Percentiles rank a stretch among this genome's conserved stretches.
Evolutionary conservation across 2,113 vertebrate genomes (phyloP).

Genomic region (Atherinomorus stipes): DNA sequence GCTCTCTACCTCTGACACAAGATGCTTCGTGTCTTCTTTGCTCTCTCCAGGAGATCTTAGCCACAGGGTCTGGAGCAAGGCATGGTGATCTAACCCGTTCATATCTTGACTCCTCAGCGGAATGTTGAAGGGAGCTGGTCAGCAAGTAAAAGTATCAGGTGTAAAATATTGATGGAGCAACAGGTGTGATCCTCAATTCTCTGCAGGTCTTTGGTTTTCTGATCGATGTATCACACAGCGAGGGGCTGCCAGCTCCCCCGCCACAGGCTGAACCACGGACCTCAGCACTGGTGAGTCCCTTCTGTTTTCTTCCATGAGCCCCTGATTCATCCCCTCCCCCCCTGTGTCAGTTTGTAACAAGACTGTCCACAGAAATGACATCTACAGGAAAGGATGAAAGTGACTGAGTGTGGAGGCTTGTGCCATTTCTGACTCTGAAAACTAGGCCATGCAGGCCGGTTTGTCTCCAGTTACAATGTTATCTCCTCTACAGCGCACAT

Average conservation of each 20-base stretch:
- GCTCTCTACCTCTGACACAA: not conserved
- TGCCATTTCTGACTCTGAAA: slow-evolving; percentile 26
- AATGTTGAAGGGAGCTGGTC: not conserved
- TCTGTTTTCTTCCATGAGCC: not conserved
- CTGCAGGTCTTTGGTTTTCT: slow-evolving; percentile 81
- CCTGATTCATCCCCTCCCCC: not conserved
- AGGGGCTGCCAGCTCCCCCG: slow-evolving; percentile 83
- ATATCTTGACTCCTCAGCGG: not conserved
- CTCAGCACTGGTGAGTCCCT: slow-evolving; percentile 86
- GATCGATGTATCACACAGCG: slow-evolving; percentile 83
- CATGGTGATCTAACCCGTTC: not conserved
- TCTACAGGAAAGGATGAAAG: not conserved
- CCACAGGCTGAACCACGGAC: slow-evolving; percentile 84
- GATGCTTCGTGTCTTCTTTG: not conserved
- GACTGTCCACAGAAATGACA: not conserved
- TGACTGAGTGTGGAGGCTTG: not conserved
- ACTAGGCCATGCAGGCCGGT: slow-evolving; percentile 45
- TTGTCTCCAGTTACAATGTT: slow-evolving; percentile 68
- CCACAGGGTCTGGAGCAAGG: slow-evolving; percentile 1
- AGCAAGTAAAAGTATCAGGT: slow-evolving; percentile 32
- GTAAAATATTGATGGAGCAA: slow-evolving; percentile 70
- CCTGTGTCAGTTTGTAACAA: not conserved
- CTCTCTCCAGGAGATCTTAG: not conserved
- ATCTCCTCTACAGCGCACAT: slow-evolving; percentile 38
- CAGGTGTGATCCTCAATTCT: slow-evolving; percentile 53